Percentiles rank a stretch among this genome's conserved stretches.
phyloP scores from a whole-genome alignment of 2,797 vertebrate species.

The Odontamblyopus lacepedii region DNA sequence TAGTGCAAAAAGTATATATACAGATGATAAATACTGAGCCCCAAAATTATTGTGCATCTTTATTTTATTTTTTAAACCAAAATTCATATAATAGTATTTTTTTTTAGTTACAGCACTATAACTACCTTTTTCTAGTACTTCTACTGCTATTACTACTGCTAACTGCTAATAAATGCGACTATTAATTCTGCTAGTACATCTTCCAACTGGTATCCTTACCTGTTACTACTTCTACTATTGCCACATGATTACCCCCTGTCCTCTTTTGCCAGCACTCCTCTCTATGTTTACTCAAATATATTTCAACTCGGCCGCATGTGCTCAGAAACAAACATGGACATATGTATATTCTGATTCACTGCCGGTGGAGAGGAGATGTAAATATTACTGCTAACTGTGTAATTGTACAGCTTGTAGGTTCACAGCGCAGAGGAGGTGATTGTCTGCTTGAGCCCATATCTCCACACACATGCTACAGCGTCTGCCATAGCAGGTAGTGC shows the following conservation, averaged over 20 bases:
- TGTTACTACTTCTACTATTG: neutral
- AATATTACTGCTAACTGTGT: conserved; percentile 13
- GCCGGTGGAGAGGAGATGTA: conserved; percentile 4
- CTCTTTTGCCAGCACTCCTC: conserved; percentile 21
- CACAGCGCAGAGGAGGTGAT: conserved; percentile 28
- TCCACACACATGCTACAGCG: conserved; percentile 20
- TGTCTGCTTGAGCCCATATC: conserved; percentile 21
- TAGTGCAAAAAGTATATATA: too few relatives aligned
- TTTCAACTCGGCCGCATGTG: conserved; percentile 19
- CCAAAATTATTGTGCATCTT: too few relatives aligned
- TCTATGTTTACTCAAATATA: conserved; percentile 52
- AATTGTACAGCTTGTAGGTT: conserved; percentile 18
- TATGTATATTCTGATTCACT: conserved; percentile 8
- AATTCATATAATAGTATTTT: too few relatives aligned
- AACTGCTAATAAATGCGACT: too few relatives aligned
- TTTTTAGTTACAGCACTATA: too few relatives aligned
- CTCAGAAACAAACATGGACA: neutral
- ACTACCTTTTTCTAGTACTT: too few relatives aligned
- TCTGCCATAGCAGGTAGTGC: conserved; percentile 46
- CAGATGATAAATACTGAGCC: too few relatives aligned
- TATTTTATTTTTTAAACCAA: too few relatives aligned
- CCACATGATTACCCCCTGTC: conserved; percentile 14
- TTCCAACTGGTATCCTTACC: too few relatives aligned
- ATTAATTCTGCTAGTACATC: too few relatives aligned
- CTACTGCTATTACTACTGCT: too few relatives aligned